Percentiles rank a stretch among this genome's conserved stretches.
Evolutionary conservation across 2,797 vertebrate genomes (phyloP).

Genomic region (Scyliorhinus canicula): DNA sequence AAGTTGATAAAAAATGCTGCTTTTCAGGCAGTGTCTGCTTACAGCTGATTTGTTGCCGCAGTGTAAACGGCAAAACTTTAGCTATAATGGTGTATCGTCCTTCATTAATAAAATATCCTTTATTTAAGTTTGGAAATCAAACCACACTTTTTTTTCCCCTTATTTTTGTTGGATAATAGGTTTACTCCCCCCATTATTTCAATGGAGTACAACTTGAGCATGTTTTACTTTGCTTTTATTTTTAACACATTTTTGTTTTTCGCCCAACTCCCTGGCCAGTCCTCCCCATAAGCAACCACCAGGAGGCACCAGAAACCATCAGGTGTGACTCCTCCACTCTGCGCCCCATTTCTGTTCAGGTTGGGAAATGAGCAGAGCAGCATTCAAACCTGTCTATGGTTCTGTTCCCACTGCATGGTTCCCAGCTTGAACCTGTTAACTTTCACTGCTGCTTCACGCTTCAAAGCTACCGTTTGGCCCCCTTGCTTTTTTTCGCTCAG

Average conservation of each 20-base stretch:
- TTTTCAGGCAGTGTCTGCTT: neutral
- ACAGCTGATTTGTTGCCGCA: neutral
- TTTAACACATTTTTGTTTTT: neutral
- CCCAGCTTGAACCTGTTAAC: neutral
- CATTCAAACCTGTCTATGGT: neutral
- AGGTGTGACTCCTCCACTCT: neutral
- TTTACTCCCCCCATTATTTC: neutral
- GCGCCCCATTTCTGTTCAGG: too few relatives aligned
- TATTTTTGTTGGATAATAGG: neutral
- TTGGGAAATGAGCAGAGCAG: neutral
- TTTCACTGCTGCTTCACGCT: neutral
- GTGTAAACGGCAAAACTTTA: neutral
- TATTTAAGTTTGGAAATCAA: neutral
- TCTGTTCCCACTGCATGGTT: neutral
- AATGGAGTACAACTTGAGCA: neutral
- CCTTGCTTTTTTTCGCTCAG: neutral
- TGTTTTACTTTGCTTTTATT: neutral
- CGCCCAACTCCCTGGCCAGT: neutral
- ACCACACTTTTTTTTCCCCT: neutral
- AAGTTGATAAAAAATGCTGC: neutral
- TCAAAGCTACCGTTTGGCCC: neutral
- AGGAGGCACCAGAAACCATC: constrained; percentile 19
- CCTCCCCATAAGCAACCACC: neutral
- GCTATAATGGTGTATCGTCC: neutral
- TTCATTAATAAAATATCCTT: neutral